Percentiles rank a stretch among this genome's conserved stretches.
These are phyloP conservation scores for Agrotis segetum DNA, from an alignment of 2,888 invertebrate genomes.

Conservation along the genomic window DNA sequence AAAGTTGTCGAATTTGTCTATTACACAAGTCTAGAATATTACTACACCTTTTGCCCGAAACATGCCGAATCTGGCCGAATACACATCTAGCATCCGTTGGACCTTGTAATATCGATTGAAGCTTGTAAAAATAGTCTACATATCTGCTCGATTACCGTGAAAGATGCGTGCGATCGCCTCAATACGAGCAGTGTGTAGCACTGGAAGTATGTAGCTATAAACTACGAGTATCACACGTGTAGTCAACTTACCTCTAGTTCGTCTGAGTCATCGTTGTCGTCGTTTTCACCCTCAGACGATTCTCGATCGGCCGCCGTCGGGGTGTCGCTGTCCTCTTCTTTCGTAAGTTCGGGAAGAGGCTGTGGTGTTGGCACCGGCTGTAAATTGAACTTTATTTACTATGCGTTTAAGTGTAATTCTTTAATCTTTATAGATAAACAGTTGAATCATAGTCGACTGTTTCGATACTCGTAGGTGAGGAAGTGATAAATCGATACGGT, in stretches of 20 bases:
- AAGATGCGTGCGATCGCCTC: conserved; percentile 13
- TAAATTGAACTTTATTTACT: conserved; percentile 35
- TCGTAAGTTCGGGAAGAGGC: conserved; percentile 67
- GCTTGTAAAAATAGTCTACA: conserved; percentile 27
- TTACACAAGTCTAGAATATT: too few species aligned
- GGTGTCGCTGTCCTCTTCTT: conserved; percentile 76
- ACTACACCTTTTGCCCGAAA: too few species aligned
- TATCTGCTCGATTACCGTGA: conserved; percentile 31
- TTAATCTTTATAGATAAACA: too few species aligned
- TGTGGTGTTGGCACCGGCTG: conserved; percentile 74
- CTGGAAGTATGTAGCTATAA: not conserved
- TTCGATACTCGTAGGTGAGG: not conserved
- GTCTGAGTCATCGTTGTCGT: conserved; percentile 93
- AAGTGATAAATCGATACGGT: not conserved
- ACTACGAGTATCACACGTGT: not conserved
- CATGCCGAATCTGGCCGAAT: too few species aligned
- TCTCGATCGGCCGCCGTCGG: conserved; percentile 85
- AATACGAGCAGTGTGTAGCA: conserved; percentile 41
- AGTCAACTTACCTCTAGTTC: conserved; percentile 90
- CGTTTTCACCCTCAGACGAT: conserved; percentile 91
- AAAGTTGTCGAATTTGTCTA: too few species aligned
- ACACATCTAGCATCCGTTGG: too few species aligned
- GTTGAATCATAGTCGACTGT: not conserved
- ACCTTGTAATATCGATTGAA: not conserved
- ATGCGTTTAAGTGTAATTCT: not conserved